Conservation (phyloP, 2,113 vertebrate species). For the Bungarus multicinctus region DNA sequence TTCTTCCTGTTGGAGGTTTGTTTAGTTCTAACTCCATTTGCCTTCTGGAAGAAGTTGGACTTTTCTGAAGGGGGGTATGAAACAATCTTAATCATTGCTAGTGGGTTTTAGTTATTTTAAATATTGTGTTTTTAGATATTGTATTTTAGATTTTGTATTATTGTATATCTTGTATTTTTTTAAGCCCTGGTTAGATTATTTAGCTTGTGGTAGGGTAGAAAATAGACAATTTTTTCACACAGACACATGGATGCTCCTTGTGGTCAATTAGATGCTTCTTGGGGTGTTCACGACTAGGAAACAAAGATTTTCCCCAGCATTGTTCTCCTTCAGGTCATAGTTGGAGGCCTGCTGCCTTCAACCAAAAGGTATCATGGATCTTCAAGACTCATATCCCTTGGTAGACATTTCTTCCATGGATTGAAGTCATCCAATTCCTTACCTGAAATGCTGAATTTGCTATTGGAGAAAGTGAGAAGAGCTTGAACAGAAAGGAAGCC, state of each 20-base stretch:
- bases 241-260: neutral
- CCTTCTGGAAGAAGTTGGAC: neutral
- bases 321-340: neutral
- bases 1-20: neutral
- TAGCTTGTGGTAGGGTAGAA: neutral
- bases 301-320: neutral
- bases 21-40: neutral
- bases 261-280: neutral
- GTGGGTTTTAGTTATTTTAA: neutral
- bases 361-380: neutral
- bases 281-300: neutral
- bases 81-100: neutral
- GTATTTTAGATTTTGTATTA: neutral
- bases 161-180: neutral
- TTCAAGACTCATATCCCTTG: neutral
- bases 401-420: neutral
- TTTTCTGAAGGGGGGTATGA: neutral
- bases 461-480: neutral
- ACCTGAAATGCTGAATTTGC: neutral
- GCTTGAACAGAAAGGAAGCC: neutral
- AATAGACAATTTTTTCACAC: neutral
- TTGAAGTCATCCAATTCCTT: neutral
- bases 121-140: neutral
- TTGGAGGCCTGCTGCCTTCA: neutral
- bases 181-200: neutral